A percentile compares a stretch with the other conserved stretches of the same genome.
Conservation (phyloP, 2,888 invertebrate genomes). For the Caenorhabditis afra region DNA sequence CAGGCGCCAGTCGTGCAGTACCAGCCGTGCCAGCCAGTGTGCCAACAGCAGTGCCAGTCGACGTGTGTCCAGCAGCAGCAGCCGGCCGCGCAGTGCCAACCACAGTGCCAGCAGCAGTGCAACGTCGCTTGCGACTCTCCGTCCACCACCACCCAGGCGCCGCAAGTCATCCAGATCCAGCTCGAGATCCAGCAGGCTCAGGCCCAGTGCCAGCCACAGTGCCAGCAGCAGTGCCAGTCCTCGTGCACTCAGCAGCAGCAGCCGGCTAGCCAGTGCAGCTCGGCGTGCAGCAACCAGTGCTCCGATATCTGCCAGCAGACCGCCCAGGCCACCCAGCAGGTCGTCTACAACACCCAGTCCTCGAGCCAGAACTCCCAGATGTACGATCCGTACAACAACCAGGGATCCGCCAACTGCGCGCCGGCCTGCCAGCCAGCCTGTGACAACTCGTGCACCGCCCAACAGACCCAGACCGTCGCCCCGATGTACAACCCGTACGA, state of each 20-base stretch:
- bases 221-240: conserved; percentile 66
- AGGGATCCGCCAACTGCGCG: conserved; percentile 24
- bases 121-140: conserved; percentile 49
- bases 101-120: conserved; percentile 60
- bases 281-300: conserved; percentile 61
- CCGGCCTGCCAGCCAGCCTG: conserved; percentile 63
- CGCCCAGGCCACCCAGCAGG: conserved; percentile 46
- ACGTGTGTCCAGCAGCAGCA: conserved; percentile 48
- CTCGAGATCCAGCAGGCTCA: conserved; percentile 60
- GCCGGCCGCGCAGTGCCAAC: conserved; percentile 62
- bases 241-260: conserved; percentile 66
- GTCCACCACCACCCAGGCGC: conserved; percentile 55
- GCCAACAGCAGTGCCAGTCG: conserved; percentile 57
- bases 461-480: conserved; percentile 31
- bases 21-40: conserved; percentile 42
- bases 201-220: conserved; percentile 67
- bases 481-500: conserved; percentile 55
- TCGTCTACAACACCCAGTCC: conserved; percentile 13
- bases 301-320: conserved; percentile 53
- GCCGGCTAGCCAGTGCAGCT: conserved; percentile 58
- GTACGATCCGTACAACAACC: conserved; percentile 54
- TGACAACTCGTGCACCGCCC: conserved; percentile 48
- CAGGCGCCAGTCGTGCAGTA: conserved; percentile 38
- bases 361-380: conserved; percentile 23
- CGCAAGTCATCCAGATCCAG: conserved; percentile 55